Base-by-base conservation (phyloP, 37 sponge, comb jelly and placozoan species). In the Cladorhizidae sp. region DNA sequence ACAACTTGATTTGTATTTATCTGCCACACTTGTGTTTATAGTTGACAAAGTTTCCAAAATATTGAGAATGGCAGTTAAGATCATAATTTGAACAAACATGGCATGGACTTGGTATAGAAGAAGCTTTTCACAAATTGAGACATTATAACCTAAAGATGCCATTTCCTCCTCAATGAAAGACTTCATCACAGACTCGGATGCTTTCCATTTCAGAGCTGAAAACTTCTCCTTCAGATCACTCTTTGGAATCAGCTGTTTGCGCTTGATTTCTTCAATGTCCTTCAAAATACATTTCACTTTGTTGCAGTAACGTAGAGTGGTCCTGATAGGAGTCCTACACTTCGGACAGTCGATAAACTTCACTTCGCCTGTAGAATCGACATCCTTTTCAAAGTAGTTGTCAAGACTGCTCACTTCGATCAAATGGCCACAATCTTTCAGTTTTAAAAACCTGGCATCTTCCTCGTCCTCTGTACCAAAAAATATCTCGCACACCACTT, bases 401-500 rank as follows among this genome's bases (percentile, higher is more conserved):
- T 95, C 96, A 33, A 95, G 78, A 36, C 82, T 93, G n/a, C 18
- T 80, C 11, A 89, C 87, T 76, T 95, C 96, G 63, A 92, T 83
- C 18, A 95, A 51, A 68, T 95, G 96, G 9, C 42, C 37, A 49
- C 96, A 95, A 52, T 95, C 96, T 63, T 83, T 45, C n/a, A 95
- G 77, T 26, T 83, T 28, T 45, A 95, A 57, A 67, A 95, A 95
- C 23, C 90, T 57, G 18, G 96, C 96, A 76, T 92, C 86, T 56
- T 43, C 51, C 41, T 92, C 87, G 37, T 95, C 95, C 76, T 95
- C 95, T 50, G 45, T 67, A 37, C 95, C 95, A 88, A 95, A 95
- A 73, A 95, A 95, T 42, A 89, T 83, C 23, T 89, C 90, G 35
- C 54, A 33, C 37, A 89, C 90, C 62, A 83, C 75, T 28, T 89